phyloP scores from a whole-genome alignment of 1,140 invertebrate species.

The Drosophila kohkoa region DNA sequence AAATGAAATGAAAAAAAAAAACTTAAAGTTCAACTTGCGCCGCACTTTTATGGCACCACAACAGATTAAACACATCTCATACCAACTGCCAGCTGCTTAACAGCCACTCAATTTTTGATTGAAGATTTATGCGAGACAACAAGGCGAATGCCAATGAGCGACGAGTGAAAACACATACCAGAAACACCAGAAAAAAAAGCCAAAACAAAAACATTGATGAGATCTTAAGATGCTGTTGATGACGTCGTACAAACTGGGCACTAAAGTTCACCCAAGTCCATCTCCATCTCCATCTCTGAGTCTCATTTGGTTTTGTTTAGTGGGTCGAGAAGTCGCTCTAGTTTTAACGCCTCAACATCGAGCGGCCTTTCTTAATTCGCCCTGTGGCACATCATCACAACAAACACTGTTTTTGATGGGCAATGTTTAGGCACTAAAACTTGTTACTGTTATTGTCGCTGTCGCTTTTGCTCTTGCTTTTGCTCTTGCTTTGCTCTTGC shows the following conservation, averaged over 20 bases:
- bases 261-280: slow-evolving; percentile 58
- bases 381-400: slow-evolving; percentile 67
- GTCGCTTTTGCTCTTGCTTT: slow-evolving; percentile 9
- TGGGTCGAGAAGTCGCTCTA: slow-evolving; percentile 62
- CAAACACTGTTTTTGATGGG: slow-evolving; percentile 46
- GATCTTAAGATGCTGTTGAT: slow-evolving; percentile 35
- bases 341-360: slow-evolving; percentile 68
- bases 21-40: slow-evolving; percentile 24
- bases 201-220: slow-evolving; percentile 11
- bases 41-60: slow-evolving; percentile 10
- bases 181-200: too few species aligned
- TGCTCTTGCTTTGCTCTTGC: slow-evolving; percentile 13
- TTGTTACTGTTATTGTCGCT: slow-evolving; percentile 3
- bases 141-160: background rate
- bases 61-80: slow-evolving; percentile 16
- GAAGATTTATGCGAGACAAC: slow-evolving; percentile 61
- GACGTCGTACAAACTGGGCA: slow-evolving; percentile 31
- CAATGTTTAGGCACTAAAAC: slow-evolving; percentile 34
- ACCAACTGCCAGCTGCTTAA: slow-evolving; percentile 22
- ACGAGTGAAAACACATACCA: too few species aligned
- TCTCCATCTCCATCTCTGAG: slow-evolving; percentile 6
- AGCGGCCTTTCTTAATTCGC: slow-evolving; percentile 60
- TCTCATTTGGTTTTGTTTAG: slow-evolving; percentile 7
- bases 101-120: slow-evolving; percentile 73
- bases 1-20: too few species aligned